Evolutionary conservation across 2,888 invertebrate species (phyloP), one percentile per base, ranked within the genome.

Genomic region (Parnassius glacialis): DNA sequence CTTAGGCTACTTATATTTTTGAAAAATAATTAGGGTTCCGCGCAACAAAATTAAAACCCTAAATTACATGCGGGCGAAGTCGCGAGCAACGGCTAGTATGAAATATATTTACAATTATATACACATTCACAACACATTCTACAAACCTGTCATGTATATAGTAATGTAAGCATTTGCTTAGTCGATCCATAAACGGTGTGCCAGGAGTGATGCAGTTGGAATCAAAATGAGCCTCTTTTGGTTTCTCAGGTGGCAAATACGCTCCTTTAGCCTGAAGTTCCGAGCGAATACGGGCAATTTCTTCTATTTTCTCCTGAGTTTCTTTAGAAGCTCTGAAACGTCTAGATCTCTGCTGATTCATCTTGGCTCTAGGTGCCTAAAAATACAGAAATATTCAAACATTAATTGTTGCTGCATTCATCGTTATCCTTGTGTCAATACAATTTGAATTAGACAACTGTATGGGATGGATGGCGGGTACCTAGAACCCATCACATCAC

Each of bases 161-260:
- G 84, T 97, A 98, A 90, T 95, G 94, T 84, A 97, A 87, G 89
- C 98, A 93, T 84, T 94, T 92, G 86, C 96, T 98, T 62, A 99
- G 92, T 48, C 97, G 92, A 71, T 97, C 97, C 98, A 99, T 99
- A 80, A 99, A 99, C 0, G 98, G 98, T 9, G 99, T 99, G n/a
- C 99, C 99, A 0, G 99, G 99, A 0, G 99, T 99, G 76, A 99
- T 99, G 80, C 99, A 99, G 85, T 99, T 99, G 61, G 98, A 98
- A 85, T 99, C 99, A 84, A 99, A 99, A 87, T 99, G 98, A 51
- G 97, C 96, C 70, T 95, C 97, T 76, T 97, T 97, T 0, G 96
- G 94, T 86, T 98, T 99, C 77, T 97, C 95, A 0, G 97, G 96
- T 0, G 97, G 97, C 58, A 97, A 84, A 69, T 93, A 92, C 13